Evolutionary conservation across 2,797 vertebrate genomes (phyloP).

Genomic region (Lepus townsendii): DNA sequence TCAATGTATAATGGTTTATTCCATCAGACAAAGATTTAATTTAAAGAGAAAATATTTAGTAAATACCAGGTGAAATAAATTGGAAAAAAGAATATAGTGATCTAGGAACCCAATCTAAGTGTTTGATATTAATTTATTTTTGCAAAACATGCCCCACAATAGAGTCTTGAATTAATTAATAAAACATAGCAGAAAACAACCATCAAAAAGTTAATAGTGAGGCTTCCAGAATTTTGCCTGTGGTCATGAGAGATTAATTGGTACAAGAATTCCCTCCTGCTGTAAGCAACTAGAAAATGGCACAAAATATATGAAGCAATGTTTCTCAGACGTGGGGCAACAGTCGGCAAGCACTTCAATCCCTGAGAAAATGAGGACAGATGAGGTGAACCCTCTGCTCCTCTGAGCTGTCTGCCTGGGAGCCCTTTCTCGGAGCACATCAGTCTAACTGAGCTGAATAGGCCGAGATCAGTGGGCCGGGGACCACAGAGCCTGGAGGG

Average conservation of each 20-base stretch:
- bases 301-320: neutral
- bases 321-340: constrained; percentile 12
- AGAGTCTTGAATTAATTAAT: constrained; percentile 50
- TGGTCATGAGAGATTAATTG: constrained; percentile 51
- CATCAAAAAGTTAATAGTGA: constrained; percentile 38
- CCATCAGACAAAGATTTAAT: constrained; percentile 49
- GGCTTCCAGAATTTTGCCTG: constrained; percentile 47
- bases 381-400: neutral
- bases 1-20: constrained; percentile 18
- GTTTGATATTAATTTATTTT: constrained; percentile 50
- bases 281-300: constrained; percentile 20
- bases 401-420: neutral
- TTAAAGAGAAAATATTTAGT: constrained; percentile 55
- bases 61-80: constrained; percentile 62
- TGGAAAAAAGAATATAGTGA: neutral
- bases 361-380: neutral
- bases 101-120: constrained; percentile 39
- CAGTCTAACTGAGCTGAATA: neutral
- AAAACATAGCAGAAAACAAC: constrained; percentile 18
- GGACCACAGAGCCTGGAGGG: neutral
- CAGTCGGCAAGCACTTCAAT: neutral
- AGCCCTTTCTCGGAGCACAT: neutral
- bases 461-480: neutral
- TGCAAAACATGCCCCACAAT: neutral
- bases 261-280: neutral